These are phyloP conservation scores for Brachyalestes nurse DNA, from an alignment of 2,797 vertebrate genomes.

Conservation along the genomic window DNA sequence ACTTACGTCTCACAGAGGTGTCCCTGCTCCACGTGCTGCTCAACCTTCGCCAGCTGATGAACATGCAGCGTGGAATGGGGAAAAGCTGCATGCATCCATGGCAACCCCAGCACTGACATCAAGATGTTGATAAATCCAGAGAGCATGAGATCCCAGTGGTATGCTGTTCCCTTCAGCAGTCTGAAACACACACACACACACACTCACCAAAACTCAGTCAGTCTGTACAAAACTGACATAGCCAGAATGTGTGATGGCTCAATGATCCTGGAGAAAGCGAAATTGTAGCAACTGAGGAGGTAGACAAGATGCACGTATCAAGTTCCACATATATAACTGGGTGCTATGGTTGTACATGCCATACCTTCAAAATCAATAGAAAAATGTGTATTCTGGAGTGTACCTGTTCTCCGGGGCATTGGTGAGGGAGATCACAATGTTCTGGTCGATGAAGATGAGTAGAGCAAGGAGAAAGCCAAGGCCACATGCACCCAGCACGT, in stretches of 20 bases:
- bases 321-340: not conserved
- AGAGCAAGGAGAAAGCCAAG: constrained; percentile 91
- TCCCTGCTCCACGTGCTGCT: constrained; percentile 91
- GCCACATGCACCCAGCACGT: constrained; percentile 82
- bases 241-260: constrained; percentile 23
- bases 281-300: constrained; percentile 5
- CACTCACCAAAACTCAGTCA: not conserved
- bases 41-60: constrained; percentile 89
- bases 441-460: constrained; percentile 97
- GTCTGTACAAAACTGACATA: constrained; percentile 10
- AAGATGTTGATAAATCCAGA: constrained; percentile 92
- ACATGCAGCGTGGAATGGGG: constrained; percentile 93
- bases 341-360: not conserved
- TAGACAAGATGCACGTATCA: constrained; percentile 6
- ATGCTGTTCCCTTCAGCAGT: constrained; percentile 92
- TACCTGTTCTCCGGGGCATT: constrained; percentile 95
- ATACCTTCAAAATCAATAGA: not conserved
- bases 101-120: constrained; percentile 91
- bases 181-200: constrained; percentile 69
- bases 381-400: not conserved
- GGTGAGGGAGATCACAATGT: constrained; percentile 92
- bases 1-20: constrained; percentile 92
- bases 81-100: constrained; percentile 96
- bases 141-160: constrained; percentile 96
- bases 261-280: constrained; percentile 12